Base-by-base conservation (phyloP, 1,140 invertebrate genomes). In the Drosophila nasuta region DNA sequence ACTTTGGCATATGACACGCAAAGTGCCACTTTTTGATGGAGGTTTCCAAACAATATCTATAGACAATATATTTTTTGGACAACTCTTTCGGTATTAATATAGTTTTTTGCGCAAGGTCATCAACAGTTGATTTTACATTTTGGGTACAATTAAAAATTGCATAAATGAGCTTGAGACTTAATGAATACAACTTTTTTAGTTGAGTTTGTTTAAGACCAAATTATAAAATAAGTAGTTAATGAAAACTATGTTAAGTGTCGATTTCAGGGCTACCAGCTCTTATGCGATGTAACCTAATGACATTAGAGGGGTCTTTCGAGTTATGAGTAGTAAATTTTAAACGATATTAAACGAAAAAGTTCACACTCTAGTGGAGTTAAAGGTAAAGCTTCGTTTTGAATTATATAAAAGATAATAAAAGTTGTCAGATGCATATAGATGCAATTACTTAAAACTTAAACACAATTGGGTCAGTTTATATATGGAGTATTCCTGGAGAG, bases 1-100 rank as follows among this genome's bases (percentile, higher is more conserved):
- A 73, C 81, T 85, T 85, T 83, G 81, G 83, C 81, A 83, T 43
- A 77, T 83, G 81, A 85, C 81, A 83, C 81, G 74, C 74, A 49
- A 81, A 70, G 73, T 85, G 81, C 60, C 77, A 62, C 25, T 79
- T 79, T 71, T 68, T 57, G 71, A 79, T 69, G 60, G 65, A 48
- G 52, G 64, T 64, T 59, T 38, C 49, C 65, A 58, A 58, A 69
- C 45, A 52, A 51, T 65, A 58, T 58, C 52, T 20, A 59, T 45
- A 46, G 6, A 46, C 48, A 54, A 65, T 56, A 33, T 46, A 25
- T 10, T 51, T 49, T 63, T 63, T 15, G 8, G 10, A 28, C 38
- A 45, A 59, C 56, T 59, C 33, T 52, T 38, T 33, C 1, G 5
- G 2, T 20, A 38, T 52, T 35, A 35, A 35, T 49, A 35, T 1